Conservation (phyloP, 2,113 vertebrate genomes). For the Eira barbara region DNA sequence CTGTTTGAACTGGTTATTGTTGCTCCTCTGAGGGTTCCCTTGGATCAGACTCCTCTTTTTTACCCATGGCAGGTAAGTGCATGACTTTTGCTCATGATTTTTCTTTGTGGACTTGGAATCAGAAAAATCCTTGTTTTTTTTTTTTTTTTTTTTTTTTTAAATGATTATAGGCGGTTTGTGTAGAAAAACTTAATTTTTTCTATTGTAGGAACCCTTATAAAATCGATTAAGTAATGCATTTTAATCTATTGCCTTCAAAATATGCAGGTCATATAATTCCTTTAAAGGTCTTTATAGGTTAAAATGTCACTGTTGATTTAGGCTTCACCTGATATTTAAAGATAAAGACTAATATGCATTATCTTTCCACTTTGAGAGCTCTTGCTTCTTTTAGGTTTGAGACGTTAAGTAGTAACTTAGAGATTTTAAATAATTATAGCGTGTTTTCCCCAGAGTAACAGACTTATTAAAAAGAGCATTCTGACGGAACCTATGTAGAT, state of each 20-base stretch:
- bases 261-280: background rate
- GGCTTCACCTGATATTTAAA: background rate
- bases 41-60: constrained; percentile 98
- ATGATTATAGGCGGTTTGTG: constrained; percentile 19
- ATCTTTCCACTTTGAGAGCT: background rate
- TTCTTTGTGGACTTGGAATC: background rate
- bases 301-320: background rate
- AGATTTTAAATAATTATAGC: background rate
- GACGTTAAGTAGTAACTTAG: background rate
- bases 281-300: background rate
- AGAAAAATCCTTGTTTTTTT: background rate
- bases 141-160: background rate
- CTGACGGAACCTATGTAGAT: background rate
- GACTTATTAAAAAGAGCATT: background rate
- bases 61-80: constrained; percentile 97
- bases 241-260: background rate
- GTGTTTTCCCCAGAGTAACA: background rate
- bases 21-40: constrained; percentile 94
- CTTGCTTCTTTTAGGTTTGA: background rate
- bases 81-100: background rate
- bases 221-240: background rate
- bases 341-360: background rate
- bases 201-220: background rate
- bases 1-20: constrained; percentile 98
- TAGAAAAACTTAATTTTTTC: background rate